A percentile compares a stretch with the other conserved stretches of the same genome.
Evolutionary conservation across 2,797 vertebrate species (phyloP).

Genomic region (Argya squamiceps): DNA sequence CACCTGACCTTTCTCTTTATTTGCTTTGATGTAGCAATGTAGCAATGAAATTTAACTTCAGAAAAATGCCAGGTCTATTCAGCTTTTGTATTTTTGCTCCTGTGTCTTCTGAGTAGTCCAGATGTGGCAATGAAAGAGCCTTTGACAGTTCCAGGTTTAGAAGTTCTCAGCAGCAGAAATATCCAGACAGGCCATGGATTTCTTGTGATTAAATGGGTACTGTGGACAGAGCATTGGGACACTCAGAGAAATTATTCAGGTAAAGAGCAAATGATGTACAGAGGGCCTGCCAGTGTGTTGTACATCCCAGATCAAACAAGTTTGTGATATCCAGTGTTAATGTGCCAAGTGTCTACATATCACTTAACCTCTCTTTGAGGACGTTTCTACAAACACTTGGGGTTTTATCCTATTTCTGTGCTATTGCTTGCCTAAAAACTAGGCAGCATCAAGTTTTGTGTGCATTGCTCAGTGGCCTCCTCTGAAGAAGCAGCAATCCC

Average conservation of each 20-base stretch:
- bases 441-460: constrained; percentile 75
- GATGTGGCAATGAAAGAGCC: neutral
- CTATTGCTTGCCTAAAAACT: constrained; percentile 76
- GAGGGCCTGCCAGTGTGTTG: constrained; percentile 69
- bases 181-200: constrained; percentile 72
- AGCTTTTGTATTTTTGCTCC: neutral
- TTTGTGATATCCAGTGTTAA: constrained; percentile 65
- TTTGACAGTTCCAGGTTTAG: neutral
- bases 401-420: constrained; percentile 24
- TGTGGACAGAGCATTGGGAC: neutral
- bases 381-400: constrained; percentile 79
- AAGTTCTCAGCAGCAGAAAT: neutral
- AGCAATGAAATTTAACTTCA: neutral
- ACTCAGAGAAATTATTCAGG: constrained; percentile 51
- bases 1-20: neutral
- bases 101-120: neutral
- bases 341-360: constrained; percentile 72
- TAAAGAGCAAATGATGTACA: neutral
- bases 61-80: neutral
- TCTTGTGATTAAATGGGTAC: constrained; percentile 74
- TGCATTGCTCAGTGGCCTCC: constrained; percentile 71
- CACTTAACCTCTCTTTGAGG: constrained; percentile 74
- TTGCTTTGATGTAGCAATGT: neutral
- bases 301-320: constrained; percentile 75
- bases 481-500: constrained; percentile 53